Conservation (phyloP, 2,888 invertebrate species). For the Campaea margaritaria region DNA sequence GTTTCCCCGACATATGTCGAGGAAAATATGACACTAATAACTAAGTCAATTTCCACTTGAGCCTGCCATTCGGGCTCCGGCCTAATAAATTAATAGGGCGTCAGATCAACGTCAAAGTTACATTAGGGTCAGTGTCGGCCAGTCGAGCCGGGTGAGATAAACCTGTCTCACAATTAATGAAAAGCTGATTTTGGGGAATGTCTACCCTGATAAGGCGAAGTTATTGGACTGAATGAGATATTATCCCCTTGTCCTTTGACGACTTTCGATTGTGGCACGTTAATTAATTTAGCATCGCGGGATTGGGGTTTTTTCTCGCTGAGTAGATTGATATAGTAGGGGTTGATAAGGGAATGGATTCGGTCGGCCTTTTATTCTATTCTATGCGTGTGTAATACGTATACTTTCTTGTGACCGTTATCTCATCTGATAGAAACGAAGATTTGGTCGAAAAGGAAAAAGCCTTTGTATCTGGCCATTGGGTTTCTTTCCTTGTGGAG, state of each 20-base stretch:
- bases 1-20: constrained; percentile 56
- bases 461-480: neutral
- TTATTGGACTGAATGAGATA: constrained; percentile 68
- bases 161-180: constrained; percentile 75
- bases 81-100: constrained; percentile 78
- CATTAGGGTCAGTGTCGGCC: constrained; percentile 66
- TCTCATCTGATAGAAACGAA: constrained; percentile 14
- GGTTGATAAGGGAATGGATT: constrained; percentile 20
- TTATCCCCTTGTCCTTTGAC: constrained; percentile 52
- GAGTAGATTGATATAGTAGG: constrained; percentile 27
- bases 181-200: constrained; percentile 73
- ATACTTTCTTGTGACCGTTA: constrained; percentile 10
- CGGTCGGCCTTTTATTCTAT: constrained; percentile 20
- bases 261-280: constrained; percentile 56
- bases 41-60: constrained; percentile 67
- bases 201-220: constrained; percentile 62
- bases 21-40: constrained; percentile 72
- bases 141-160: constrained; percentile 57
- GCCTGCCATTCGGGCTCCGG: constrained; percentile 51
- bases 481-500: neutral
- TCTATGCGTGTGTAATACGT: constrained; percentile 17
- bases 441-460: constrained; percentile 7
- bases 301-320: constrained; percentile 32
- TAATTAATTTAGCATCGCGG: constrained; percentile 60
- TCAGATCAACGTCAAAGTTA: constrained; percentile 73